Percentiles rank a stretch among this genome's conserved stretches.
Evolutionary conservation across 2,113 vertebrate genomes (phyloP).

Genomic region (Meleagris gallopavo): DNA sequence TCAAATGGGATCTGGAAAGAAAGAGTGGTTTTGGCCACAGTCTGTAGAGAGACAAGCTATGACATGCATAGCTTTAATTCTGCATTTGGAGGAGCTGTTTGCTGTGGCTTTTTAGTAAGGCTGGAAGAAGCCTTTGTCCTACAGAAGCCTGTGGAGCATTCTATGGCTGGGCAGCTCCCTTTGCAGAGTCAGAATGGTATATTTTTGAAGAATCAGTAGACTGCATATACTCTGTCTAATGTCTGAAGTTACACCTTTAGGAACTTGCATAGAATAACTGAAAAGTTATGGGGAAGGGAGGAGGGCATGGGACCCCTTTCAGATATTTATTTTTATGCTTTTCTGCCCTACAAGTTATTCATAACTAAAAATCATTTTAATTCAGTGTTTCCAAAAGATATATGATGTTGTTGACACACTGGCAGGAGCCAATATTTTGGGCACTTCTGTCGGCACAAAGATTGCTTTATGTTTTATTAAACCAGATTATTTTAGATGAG

Average conservation of each 20-base stretch:
- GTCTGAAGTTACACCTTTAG: not conserved
- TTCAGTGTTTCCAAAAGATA: not conserved
- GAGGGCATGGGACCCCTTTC: not conserved
- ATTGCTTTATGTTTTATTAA: not conserved
- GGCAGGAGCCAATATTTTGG: not conserved
- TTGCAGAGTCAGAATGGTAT: not conserved
- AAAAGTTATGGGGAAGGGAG: rapidly evolving
- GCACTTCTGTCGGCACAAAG: not conserved
- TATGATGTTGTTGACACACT: not conserved
- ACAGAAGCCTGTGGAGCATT: not conserved
- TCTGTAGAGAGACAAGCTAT: not conserved
- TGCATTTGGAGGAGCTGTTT: not conserved
- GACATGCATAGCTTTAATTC: not conserved
- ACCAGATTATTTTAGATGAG: not conserved
- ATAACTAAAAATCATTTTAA: not conserved
- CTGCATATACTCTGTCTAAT: not conserved
- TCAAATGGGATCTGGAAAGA: not conserved
- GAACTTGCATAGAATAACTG: not conserved
- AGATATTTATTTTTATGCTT: not conserved
- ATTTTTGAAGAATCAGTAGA: not conserved
- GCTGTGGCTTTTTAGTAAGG: not conserved
- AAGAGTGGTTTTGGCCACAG: not conserved
- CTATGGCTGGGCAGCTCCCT: not conserved
- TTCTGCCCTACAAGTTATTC: not conserved
- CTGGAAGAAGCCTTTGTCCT: not conserved